These are phyloP conservation scores for Alces alces DNA, from an alignment of 2,113 vertebrate species.

Conservation along the genomic window DNA sequence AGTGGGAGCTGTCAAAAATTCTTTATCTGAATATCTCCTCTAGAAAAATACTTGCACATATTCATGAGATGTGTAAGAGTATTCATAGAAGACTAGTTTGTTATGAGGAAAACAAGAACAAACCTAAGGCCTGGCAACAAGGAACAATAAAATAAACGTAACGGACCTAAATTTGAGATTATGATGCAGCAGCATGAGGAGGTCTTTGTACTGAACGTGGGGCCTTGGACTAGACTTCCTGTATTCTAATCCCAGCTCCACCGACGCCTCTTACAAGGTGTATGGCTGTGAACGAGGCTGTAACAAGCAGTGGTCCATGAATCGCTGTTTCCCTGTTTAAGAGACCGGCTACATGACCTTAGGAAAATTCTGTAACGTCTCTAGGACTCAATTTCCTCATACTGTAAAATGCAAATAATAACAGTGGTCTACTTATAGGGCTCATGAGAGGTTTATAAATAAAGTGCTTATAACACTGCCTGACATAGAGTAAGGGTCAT, in stretches of 20 bases:
- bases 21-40: neutral
- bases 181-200: neutral
- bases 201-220: neutral
- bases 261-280: neutral
- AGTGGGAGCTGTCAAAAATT: neutral
- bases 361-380: neutral
- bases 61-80: neutral
- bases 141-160: neutral
- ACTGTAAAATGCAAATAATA: neutral
- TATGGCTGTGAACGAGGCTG: neutral
- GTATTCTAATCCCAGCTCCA: neutral
- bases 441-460: neutral
- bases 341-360: neutral
- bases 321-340: neutral
- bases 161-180: neutral
- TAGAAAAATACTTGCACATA: neutral
- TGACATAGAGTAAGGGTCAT: neutral
- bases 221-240: neutral
- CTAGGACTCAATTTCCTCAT: neutral
- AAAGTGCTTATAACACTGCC: neutral
- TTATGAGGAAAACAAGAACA: neutral
- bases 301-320: neutral
- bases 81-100: neutral
- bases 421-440: neutral
- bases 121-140: neutral